Evolutionary conservation across 92 coral and sea anemone species (phyloP).

Genomic region (Umimayanthus chanpuru): DNA sequence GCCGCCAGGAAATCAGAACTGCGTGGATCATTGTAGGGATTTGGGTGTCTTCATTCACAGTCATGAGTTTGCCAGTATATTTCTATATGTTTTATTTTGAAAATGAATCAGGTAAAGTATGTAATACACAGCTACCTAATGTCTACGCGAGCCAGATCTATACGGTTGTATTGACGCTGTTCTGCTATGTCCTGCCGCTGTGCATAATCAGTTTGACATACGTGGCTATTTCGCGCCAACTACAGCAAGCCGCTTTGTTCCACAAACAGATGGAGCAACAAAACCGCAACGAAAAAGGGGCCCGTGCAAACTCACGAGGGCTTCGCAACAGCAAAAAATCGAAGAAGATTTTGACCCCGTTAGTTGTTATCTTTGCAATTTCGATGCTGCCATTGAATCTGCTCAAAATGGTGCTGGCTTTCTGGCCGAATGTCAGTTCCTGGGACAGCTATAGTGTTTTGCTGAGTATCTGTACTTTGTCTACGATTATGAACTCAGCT

Average conservation of each 20-base stretch:
- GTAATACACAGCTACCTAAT: neutral
- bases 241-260: conserved; percentile 14
- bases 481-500: conserved; percentile 38
- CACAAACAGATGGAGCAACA: conserved; percentile 31
- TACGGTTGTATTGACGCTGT: neutral
- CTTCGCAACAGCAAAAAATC: conserved; percentile 36
- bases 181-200: conserved; percentile 19
- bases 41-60: conserved; percentile 25
- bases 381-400: conserved; percentile 35
- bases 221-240: conserved; percentile 37
- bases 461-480: conserved; percentile 27
- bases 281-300: neutral
- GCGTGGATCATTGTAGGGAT: conserved; percentile 23
- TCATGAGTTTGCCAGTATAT: conserved; percentile 33
- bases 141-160: neutral
- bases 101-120: neutral
- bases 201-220: conserved; percentile 24
- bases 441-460: conserved; percentile 13
- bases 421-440: neutral
- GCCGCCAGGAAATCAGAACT: neutral
- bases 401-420: conserved; percentile 12
- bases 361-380: conserved; percentile 34
- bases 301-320: conserved; percentile 4
- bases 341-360: conserved; percentile 32
- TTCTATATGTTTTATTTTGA: neutral